Evolutionary conservation across 2,113 vertebrate genomes (phyloP).

Genomic region (Haemorhous mexicanus): DNA sequence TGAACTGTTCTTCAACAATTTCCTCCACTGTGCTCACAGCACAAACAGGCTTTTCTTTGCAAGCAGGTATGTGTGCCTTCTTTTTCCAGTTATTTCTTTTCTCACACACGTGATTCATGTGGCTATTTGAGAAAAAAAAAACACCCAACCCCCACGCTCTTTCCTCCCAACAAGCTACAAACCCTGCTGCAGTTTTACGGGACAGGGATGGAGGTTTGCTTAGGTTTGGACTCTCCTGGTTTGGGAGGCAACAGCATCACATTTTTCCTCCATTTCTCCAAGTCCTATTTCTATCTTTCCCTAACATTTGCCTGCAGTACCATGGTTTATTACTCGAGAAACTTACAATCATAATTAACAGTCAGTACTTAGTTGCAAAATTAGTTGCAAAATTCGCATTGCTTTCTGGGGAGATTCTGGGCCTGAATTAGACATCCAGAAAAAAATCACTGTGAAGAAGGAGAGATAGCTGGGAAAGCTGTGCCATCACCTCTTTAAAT

Average conservation of each 20-base stretch:
- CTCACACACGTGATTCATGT: background rate
- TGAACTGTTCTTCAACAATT: slow-evolving; percentile 64
- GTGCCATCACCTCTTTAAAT: background rate
- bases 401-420: background rate
- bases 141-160: background rate
- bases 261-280: background rate
- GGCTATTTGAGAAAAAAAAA: background rate
- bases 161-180: background rate
- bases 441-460: background rate
- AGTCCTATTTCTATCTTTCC: background rate
- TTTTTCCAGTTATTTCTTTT: slow-evolving; percentile 28
- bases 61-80: slow-evolving; percentile 35
- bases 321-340: background rate
- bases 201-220: background rate
- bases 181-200: background rate
- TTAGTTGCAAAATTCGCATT: background rate
- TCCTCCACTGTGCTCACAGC: slow-evolving; percentile 38
- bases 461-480: background rate
- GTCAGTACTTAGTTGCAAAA: background rate
- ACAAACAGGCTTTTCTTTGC: slow-evolving; percentile 62
- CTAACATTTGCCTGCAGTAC: background rate
- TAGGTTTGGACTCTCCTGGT: background rate
- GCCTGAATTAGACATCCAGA: background rate
- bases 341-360: background rate
- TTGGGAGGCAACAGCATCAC: background rate